These are phyloP conservation scores for Diplazon laetatorius DNA, from an alignment of 2,888 invertebrate genomes.

Conservation along the genomic window DNA sequence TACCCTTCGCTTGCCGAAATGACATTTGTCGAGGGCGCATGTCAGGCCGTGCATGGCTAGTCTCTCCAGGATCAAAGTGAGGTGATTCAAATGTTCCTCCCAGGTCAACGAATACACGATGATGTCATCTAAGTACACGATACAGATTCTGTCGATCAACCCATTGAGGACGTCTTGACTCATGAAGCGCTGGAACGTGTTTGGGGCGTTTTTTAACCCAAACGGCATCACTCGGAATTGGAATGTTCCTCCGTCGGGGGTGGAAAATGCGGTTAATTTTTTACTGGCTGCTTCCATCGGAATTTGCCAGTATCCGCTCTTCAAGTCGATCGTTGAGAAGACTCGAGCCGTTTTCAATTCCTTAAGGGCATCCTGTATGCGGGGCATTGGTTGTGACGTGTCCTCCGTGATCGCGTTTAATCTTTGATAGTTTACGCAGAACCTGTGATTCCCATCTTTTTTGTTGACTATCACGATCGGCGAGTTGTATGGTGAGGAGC, in stretches of 20 bases:
- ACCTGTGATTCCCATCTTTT: constrained; percentile 46
- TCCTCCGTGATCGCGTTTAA: constrained; percentile 65
- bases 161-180: constrained; percentile 65
- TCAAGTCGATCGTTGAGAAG: constrained; percentile 72
- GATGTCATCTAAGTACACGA: constrained; percentile 73
- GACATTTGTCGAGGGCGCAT: neutral
- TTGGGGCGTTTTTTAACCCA: constrained; percentile 70
- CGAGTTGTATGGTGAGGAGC: constrained; percentile 7
- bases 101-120: constrained; percentile 65
- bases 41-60: constrained; percentile 17
- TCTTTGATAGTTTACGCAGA: constrained; percentile 66
- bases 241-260: constrained; percentile 70
- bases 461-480: constrained; percentile 20
- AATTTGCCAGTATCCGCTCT: constrained; percentile 75
- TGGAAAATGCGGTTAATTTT: constrained; percentile 70
- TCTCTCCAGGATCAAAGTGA: constrained; percentile 64
- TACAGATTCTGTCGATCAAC: constrained; percentile 58
- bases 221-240: constrained; percentile 73
- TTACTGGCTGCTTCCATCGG: constrained; percentile 65
- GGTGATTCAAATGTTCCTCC: constrained; percentile 63
- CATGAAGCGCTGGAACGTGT: constrained; percentile 73
- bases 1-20: neutral
- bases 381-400: constrained; percentile 64
- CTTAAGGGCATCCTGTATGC: constrained; percentile 65
- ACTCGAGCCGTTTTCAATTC: constrained; percentile 68